phyloP scores from a whole-genome alignment of 2,797 vertebrate genomes.

The Clamator glandarius region DNA sequence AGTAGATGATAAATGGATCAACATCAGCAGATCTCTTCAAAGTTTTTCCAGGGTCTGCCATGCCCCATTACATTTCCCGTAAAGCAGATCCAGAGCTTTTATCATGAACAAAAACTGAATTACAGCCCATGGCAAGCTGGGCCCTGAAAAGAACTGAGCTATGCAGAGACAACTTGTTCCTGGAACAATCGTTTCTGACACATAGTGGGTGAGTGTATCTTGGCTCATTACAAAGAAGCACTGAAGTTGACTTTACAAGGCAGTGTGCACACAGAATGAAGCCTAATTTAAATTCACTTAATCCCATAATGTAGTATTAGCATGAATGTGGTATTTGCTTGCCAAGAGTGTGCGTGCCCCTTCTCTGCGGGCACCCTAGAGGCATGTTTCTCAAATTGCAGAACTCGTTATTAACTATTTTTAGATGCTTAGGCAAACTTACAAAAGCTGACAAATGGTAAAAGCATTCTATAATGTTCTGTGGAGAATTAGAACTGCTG shows the following conservation, averaged over 20 bases:
- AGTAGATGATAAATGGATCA: background rate
- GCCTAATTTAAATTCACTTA: slow-evolving; percentile 50
- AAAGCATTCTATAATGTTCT: slow-evolving; percentile 33
- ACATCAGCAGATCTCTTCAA: background rate
- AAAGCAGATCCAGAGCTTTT: slow-evolving; percentile 24
- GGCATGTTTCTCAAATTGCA: slow-evolving; percentile 53
- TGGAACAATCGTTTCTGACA: slow-evolving; percentile 48
- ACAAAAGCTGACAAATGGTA: slow-evolving; percentile 48
- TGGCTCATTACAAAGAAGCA: slow-evolving; percentile 1
- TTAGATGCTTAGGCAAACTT: slow-evolving; percentile 56
- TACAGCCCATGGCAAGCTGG: slow-evolving; percentile 8
- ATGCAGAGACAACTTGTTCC: slow-evolving; percentile 30
- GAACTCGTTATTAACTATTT: slow-evolving; percentile 56
- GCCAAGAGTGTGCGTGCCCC: slow-evolving; percentile 55
- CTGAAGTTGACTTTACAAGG: slow-evolving; percentile 68
- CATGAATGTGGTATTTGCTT: slow-evolving; percentile 27
- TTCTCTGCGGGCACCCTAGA: slow-evolving; percentile 55
- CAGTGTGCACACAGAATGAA: slow-evolving; percentile 42
- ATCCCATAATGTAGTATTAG: slow-evolving; percentile 57
- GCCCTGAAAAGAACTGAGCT: slow-evolving; percentile 47
- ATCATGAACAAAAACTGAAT: slow-evolving; percentile 26
- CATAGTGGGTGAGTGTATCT: slow-evolving; percentile 28
- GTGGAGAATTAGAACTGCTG: background rate
- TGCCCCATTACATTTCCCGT: slow-evolving; percentile 5
- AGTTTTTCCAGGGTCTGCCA: background rate